phyloP scores from a whole-genome alignment of 2,113 vertebrate species.

The Cervus canadensis region DNA sequence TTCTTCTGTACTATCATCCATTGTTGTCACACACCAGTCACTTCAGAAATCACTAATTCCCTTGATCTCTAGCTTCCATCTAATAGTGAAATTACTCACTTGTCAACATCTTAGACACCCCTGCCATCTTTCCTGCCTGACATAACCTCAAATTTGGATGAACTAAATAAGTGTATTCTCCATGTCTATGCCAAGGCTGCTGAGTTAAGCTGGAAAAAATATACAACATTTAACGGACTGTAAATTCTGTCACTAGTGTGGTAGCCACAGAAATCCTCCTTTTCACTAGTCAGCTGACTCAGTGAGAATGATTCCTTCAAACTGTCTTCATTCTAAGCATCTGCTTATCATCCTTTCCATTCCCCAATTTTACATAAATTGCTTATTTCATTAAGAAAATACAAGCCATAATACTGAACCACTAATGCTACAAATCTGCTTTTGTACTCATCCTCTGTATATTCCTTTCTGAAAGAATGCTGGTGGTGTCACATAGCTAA shows the following conservation, averaged over 20 bases:
- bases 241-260: background rate
- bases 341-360: background rate
- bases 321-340: background rate
- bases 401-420: background rate
- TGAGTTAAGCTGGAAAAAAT: background rate
- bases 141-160: background rate
- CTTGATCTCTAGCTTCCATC: background rate
- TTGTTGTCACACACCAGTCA: background rate
- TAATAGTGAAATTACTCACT: background rate
- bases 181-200: background rate
- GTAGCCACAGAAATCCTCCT: background rate
- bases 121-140: background rate
- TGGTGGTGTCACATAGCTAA: background rate
- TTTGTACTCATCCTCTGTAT: background rate
- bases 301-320: background rate
- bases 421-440: background rate
- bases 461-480: slow-evolving; percentile 5
- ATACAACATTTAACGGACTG: background rate
- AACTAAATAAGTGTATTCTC: background rate
- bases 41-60: background rate
- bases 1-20: background rate
- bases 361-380: background rate
- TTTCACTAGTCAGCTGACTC: background rate
- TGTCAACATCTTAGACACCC: background rate
- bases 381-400: background rate